Evolutionary conservation across 1,140 invertebrate genomes (phyloP).

Genomic region (Brachionus angularis): DNA sequence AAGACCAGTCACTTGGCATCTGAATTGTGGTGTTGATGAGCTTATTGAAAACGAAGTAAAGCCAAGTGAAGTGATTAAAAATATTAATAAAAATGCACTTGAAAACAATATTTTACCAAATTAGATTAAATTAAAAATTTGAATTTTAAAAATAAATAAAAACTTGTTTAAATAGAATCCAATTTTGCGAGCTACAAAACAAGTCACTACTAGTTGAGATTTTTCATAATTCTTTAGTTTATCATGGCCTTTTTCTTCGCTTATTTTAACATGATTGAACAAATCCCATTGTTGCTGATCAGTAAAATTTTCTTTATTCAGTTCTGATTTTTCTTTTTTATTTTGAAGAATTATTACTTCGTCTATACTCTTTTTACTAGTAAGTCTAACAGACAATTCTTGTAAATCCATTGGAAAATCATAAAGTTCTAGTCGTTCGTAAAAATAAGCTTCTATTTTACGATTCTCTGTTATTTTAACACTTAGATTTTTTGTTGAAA

Average conservation of each 20-base stretch:
- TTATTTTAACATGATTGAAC: constrained; percentile 23
- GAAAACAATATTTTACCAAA: neutral
- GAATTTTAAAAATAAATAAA: neutral
- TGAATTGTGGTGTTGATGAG: constrained; percentile 14
- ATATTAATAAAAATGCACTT: constrained; percentile 27
- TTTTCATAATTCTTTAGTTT: neutral
- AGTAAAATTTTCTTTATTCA: constrained; percentile 38
- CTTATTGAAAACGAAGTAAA: constrained; percentile 20
- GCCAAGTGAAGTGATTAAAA: constrained; percentile 31
- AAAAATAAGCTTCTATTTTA: no score
- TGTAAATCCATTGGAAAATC: no score
- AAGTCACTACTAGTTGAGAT: constrained; percentile 8
- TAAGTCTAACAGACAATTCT: no score
- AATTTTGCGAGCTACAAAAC: constrained; percentile 11
- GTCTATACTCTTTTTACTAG: constrained; percentile 20
- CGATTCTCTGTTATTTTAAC: no score
- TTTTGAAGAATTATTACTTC: constrained; percentile 10
- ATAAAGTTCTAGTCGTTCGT: no score
- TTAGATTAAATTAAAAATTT: neutral
- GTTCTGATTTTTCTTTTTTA: neutral
- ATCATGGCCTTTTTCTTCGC: neutral
- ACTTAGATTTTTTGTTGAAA: no score
- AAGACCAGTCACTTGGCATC: constrained; percentile 33
- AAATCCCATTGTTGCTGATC: constrained; percentile 44
- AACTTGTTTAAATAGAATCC: constrained; percentile 36